Evolutionary conservation across 2,113 vertebrate genomes (phyloP), one percentile per base, ranked within the genome.

Genomic region (Accipiter cooperii): DNA sequence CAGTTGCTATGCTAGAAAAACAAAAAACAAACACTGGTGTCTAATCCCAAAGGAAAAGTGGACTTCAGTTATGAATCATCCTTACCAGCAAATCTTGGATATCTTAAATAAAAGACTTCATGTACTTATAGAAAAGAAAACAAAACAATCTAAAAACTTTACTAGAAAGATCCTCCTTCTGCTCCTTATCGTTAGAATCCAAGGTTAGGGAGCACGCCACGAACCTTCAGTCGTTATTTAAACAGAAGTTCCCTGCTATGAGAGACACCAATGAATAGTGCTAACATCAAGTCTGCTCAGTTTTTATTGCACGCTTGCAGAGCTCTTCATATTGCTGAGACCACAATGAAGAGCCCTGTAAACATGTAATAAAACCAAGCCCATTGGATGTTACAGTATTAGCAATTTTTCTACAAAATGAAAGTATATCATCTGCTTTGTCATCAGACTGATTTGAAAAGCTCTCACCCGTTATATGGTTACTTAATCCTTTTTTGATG

Each of bases 1-100:
- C 98, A 98, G 98, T 98, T 98, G 98, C 98, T 98, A 98, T 98
- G 98, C 98, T 98, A 98, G 98, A 96, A 98, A 98, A 98, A 98
- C 98, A 98, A 97, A 98, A 98, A 98, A 98, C 98, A 98, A 98
- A 98, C 97, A 96, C 76, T 97, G 96, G 97, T 97, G 97, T 97
- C 96, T 97, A 98, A 97, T 98, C 98, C 98, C 98, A 89, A 75
- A 98, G 98, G 98, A 97, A 97, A 98, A 98, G 91, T 98, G 98
- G 98, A 98, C 98, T 98, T 98, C 70, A 29, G 97, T 97, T 98
- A 98, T 98, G 98, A 98, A 98, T 98, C 98, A 98, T 98, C 97
- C 94, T 97, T 97, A 98, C 98, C 98, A 97, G 97, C 93, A 98
- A 78, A 97, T 98, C 96, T 96, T 97, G 97, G 95, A 98, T 97